phyloP scores from a whole-genome alignment of 23 tunicate genomes.

The Phallusia fumigata region DNA sequence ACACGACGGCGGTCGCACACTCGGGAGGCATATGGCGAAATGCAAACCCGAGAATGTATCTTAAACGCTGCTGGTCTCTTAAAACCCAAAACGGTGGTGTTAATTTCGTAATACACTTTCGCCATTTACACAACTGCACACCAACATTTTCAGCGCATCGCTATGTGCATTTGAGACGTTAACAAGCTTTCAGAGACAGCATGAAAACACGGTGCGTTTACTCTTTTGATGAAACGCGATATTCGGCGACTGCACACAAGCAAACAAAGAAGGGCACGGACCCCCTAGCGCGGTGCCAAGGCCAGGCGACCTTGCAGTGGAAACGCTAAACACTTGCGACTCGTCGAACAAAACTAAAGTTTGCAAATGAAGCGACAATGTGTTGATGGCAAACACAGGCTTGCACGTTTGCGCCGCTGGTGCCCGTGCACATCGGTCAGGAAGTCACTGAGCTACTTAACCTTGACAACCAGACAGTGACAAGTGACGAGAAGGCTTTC shows the following conservation, averaged over 20 bases:
- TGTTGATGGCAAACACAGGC: background rate
- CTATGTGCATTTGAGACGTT: no score
- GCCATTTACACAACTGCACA: no score
- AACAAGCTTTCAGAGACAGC: no score
- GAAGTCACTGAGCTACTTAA: conserved; percentile 3
- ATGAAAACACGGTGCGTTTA: no score
- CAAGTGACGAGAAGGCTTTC: background rate
- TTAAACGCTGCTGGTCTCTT: no score
- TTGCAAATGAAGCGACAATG: background rate
- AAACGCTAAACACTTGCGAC: background rate
- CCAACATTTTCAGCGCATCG: no score
- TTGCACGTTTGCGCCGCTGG: background rate
- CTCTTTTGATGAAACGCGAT: background rate
- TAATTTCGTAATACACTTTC: no score
- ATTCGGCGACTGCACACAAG: background rate
- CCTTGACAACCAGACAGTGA: background rate
- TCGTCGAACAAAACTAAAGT: background rate
- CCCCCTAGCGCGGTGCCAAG: conserved; percentile 2
- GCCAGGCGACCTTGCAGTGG: background rate
- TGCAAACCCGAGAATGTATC: no score
- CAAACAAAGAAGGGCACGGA: background rate
- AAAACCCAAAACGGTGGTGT: no score
- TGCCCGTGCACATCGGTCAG: background rate
- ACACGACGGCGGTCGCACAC: conserved; percentile 6
- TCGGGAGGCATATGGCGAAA: background rate